phyloP scores from a whole-genome alignment of 1,140 invertebrate genomes.

The Aethina tumida region DNA sequence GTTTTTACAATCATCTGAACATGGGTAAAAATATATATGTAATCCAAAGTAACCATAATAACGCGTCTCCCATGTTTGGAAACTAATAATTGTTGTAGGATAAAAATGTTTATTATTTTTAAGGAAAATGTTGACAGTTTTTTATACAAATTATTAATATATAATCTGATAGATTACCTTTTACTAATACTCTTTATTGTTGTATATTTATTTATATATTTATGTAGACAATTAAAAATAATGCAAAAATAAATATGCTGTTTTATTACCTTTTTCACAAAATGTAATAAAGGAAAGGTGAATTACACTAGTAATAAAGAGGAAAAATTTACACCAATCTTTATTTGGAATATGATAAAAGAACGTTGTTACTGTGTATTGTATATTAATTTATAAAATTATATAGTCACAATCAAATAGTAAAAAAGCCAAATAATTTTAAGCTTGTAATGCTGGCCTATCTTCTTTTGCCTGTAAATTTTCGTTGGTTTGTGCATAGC shows the following conservation, averaged over 20 bases:
- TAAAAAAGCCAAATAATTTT: no score
- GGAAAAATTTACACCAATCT: no score
- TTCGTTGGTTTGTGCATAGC: constrained; percentile 80
- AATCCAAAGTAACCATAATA: no score
- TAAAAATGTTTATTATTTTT: constrained; percentile 1
- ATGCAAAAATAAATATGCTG: not conserved
- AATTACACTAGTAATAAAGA: no score
- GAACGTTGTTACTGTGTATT: no score
- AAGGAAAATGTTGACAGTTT: constrained; percentile 7
- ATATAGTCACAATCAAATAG: no score
- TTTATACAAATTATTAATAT: constrained; percentile 8
- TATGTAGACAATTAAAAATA: constrained; percentile 6
- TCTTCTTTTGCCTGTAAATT: constrained; percentile 75
- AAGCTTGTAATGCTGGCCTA: constrained; percentile 79
- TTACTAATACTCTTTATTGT: constrained; percentile 8
- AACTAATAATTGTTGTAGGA: constrained; percentile 1
- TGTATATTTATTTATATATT: constrained; percentile 9
- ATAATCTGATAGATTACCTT: constrained; percentile 4
- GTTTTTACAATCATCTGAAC: no score
- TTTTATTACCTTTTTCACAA: no score
- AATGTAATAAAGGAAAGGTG: no score
- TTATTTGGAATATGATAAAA: no score
- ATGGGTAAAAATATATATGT: no score
- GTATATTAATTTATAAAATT: no score
- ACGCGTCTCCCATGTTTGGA: not conserved